Conservation (phyloP, 2,113 vertebrate species). For the Trogon melanurus region DNA sequence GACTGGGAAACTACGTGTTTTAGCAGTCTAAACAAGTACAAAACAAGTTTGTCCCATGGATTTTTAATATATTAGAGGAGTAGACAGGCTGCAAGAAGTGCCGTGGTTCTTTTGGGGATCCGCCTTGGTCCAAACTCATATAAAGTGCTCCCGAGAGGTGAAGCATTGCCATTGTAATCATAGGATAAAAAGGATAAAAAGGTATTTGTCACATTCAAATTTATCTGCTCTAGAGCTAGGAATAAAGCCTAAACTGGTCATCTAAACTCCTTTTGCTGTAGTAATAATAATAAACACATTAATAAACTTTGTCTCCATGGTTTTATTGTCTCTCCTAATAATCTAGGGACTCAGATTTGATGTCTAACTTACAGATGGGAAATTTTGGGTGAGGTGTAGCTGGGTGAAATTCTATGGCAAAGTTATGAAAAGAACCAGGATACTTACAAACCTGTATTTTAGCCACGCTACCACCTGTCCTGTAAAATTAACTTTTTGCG, state of each 20-base stretch:
- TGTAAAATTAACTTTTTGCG: neutral
- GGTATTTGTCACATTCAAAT: neutral
- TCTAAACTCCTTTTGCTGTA: neutral
- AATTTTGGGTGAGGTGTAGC: neutral
- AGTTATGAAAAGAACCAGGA: neutral
- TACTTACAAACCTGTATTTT: neutral
- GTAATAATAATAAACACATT: too few species aligned
- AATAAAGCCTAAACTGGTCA: neutral
- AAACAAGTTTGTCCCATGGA: neutral
- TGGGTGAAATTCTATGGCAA: neutral
- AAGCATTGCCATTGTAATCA: neutral
- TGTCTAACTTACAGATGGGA: neutral
- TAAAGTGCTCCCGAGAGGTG: neutral
- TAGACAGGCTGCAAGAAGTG: neutral
- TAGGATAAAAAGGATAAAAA: neutral
- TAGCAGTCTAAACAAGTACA: neutral
- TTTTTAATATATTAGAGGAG: neutral
- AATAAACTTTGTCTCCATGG: neutral
- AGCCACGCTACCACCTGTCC: neutral
- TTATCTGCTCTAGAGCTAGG: neutral
- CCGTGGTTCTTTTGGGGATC: neutral
- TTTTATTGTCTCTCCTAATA: neutral
- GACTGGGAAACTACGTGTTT: rapidly evolving
- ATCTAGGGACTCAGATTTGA: neutral
- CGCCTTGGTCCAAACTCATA: rapidly evolving